These are phyloP conservation scores for Serilophus lunatus DNA, from an alignment of 2,113 vertebrate genomes.

Conservation along the genomic window DNA sequence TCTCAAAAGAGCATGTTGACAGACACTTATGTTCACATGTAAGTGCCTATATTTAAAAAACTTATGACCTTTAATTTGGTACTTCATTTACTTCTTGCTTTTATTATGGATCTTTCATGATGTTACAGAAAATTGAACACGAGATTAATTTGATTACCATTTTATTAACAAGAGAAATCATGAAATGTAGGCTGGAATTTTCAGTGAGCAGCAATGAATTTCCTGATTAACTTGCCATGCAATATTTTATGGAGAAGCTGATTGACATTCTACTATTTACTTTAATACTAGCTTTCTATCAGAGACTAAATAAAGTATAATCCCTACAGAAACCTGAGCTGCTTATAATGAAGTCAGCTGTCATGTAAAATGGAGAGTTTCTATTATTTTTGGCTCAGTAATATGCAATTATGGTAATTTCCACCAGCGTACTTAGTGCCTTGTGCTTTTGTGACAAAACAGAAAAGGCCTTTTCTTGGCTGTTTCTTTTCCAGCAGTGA, in stretches of 20 bases:
- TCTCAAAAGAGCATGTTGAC: neutral
- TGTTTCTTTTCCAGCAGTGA: constrained; percentile 20
- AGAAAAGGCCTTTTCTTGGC: neutral
- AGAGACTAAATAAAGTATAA: constrained; percentile 34
- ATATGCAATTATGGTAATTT: constrained; percentile 12
- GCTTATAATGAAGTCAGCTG: constrained; percentile 5
- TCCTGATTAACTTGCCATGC: neutral
- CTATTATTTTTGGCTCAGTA: constrained; percentile 53
- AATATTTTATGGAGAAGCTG: neutral
- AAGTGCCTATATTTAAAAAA: neutral
- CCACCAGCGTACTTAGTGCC: neutral
- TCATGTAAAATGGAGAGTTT: constrained; percentile 29
- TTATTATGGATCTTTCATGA: neutral
- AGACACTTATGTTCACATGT: neutral
- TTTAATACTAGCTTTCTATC: constrained; percentile 20
- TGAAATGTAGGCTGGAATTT: neutral
- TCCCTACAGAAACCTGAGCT: constrained; percentile 2
- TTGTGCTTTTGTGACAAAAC: constrained; percentile 24
- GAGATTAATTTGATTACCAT: neutral
- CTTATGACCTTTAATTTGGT: neutral
- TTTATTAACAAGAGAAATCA: neutral
- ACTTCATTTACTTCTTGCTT: neutral
- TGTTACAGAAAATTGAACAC: neutral
- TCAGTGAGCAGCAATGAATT: neutral
- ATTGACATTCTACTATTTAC: neutral